Evolutionary conservation across 1,140 invertebrate species (phyloP).

Genomic region (Amphibalanus amphitrite): DNA sequence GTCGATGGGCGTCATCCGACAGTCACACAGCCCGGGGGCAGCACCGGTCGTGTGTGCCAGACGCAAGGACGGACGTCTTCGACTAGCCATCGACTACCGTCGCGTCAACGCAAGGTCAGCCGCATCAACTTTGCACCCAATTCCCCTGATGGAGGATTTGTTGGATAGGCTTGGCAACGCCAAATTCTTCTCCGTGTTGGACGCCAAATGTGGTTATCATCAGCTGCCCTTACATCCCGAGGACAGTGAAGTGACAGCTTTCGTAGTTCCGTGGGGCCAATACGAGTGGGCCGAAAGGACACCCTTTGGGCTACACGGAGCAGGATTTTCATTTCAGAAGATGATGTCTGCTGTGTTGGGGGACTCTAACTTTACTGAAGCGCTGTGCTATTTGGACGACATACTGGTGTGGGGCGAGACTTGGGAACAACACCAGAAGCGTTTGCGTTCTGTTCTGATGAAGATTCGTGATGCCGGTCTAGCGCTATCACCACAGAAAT

Average conservation of each 20-base stretch:
- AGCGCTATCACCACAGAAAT: not conserved
- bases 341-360: constrained; percentile 9
- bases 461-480: no score
- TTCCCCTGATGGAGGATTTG: constrained; percentile 8
- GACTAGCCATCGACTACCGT: no score
- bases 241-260: constrained; percentile 4
- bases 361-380: not conserved
- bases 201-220: constrained; percentile 11
- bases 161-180: not conserved
- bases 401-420: no score
- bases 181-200: constrained; percentile 9
- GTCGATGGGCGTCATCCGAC: no score
- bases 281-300: constrained; percentile 3
- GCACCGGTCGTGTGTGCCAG: no score
- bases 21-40: no score
- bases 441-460: no score
- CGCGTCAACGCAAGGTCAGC: no score
- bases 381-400: no score
- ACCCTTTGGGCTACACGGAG: constrained; percentile 4
- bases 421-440: no score
- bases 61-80: no score
- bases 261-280: constrained; percentile 9
- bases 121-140: constrained; percentile 6
- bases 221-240: constrained; percentile 6
- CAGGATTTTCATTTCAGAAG: constrained; percentile 6